A percentile compares a stretch with the other conserved stretches of the same genome.
Evolutionary conservation across 2,113 vertebrate species (phyloP).

Genomic region (Hippocampus zosterae): DNA sequence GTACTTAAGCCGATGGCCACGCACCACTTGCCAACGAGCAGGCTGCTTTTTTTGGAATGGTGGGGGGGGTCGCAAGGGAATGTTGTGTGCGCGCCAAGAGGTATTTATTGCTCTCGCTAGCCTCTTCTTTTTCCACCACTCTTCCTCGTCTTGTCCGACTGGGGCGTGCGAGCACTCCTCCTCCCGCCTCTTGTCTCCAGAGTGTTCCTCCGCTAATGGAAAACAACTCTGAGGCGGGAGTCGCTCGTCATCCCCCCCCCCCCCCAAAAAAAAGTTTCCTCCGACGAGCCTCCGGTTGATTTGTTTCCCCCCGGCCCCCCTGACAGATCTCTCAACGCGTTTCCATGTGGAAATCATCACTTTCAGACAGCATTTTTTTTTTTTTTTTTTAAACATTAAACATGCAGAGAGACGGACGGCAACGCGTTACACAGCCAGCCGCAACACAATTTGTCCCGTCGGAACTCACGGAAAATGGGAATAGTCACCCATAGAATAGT

Average conservation of each 20-base stretch:
- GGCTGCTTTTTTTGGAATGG: neutral
- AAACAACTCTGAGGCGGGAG: constrained; percentile 50
- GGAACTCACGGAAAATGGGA: neutral
- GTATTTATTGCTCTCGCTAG: constrained; percentile 10
- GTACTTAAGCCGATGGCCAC: constrained; percentile 4
- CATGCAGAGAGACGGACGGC: neutral
- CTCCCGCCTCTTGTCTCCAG: constrained; percentile 59
- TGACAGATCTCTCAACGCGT: too few species aligned
- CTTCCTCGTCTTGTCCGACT: constrained; percentile 20
- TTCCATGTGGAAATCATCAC: neutral
- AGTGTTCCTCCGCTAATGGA: constrained; percentile 64
- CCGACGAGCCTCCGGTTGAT: constrained; percentile 30
- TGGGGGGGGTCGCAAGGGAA: neutral
- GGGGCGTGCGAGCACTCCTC: constrained; percentile 41
- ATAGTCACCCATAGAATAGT: neutral
- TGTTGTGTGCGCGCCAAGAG: neutral
- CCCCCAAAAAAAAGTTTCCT: constrained; percentile 35
- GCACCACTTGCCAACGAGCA: neutral
- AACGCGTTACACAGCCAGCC: neutral
- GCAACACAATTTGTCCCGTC: neutral
- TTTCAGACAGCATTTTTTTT: neutral
- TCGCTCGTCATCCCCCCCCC: constrained; percentile 43
- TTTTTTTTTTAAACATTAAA: neutral
- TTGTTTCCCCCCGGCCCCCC: too few species aligned
- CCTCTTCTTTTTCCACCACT: constrained; percentile 8